Evolutionary conservation across 2,888 invertebrate genomes (phyloP).

Genomic region (Meteorus cinctellus): DNA sequence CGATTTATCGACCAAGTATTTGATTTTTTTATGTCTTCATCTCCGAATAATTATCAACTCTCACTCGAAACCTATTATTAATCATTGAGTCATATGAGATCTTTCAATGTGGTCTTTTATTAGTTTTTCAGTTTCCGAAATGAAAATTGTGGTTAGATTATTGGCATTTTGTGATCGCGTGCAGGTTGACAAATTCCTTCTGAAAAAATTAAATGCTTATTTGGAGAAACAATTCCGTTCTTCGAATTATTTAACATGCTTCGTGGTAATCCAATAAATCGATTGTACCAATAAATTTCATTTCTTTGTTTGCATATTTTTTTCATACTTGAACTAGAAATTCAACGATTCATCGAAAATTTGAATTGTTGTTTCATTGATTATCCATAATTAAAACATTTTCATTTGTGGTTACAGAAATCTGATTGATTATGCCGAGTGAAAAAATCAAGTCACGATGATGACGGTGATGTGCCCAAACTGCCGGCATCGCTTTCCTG

Average conservation of each 20-base stretch:
- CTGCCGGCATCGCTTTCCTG: slow-evolving; percentile 80
- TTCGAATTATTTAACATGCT: too few relatives aligned
- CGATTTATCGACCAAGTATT: slow-evolving; percentile 48
- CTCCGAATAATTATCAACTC: not conserved
- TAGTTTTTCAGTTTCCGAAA: not conserved
- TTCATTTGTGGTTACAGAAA: slow-evolving; percentile 43
- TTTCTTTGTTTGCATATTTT: too few relatives aligned
- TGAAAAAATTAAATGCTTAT: too few relatives aligned
- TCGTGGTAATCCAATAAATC: not conserved
- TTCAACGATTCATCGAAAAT: too few relatives aligned
- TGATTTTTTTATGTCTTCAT: not conserved
- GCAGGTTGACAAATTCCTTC: too few relatives aligned
- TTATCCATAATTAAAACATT: too few relatives aligned
- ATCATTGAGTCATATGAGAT: not conserved
- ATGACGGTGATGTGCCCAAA: slow-evolving; percentile 81
- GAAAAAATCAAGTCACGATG: slow-evolving; percentile 55
- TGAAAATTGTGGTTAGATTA: too few relatives aligned
- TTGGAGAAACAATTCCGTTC: too few relatives aligned
- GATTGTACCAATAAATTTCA: too few relatives aligned
- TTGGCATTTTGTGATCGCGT: too few relatives aligned
- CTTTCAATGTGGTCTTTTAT: not conserved
- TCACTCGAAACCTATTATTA: not conserved
- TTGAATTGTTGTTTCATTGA: too few relatives aligned
- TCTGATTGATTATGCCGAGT: slow-evolving; percentile 32
- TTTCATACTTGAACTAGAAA: too few relatives aligned